Conservation (phyloP, 2,113 vertebrate species). For the Pristiophorus japonicus region DNA sequence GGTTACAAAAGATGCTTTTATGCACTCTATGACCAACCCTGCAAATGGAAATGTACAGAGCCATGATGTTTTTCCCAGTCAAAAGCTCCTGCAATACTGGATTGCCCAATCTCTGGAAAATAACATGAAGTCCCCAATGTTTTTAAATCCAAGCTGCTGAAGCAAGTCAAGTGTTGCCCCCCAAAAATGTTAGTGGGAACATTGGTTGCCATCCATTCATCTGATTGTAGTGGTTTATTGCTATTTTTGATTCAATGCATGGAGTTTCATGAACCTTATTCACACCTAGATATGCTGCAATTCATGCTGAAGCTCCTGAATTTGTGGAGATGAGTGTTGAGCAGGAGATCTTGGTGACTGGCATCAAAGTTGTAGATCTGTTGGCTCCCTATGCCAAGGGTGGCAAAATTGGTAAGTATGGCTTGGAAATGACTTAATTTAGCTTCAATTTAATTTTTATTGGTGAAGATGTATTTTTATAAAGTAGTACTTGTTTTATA, state of each 20-base stretch:
- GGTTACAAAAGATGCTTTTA: background rate
- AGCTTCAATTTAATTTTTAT: background rate
- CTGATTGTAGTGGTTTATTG: background rate
- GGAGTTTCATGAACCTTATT: background rate
- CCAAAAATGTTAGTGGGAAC: too few species aligned
- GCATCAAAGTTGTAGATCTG: conserved; percentile 95
- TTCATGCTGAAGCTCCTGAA: conserved; percentile 94
- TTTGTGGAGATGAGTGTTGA: conserved; percentile 97
- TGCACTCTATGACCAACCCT: background rate
- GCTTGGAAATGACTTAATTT: background rate
- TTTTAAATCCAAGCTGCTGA: background rate
- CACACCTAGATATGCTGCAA: conserved; percentile 75
- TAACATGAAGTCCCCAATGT: too few species aligned
- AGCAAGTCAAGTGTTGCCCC: too few species aligned
- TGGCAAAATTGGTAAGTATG: conserved; percentile 84
- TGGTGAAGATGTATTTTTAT: background rate
- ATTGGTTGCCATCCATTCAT: background rate
- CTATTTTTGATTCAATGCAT: background rate
- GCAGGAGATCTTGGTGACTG: conserved; percentile 96
- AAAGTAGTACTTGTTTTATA: background rate
- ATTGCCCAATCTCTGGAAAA: too few species aligned
- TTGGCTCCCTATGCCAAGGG: conserved; percentile 95
- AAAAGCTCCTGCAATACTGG: background rate
- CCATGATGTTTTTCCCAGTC: background rate
- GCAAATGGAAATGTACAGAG: background rate